Conservation (phyloP, 1,140 invertebrate species). For the Drosophila cardini region DNA sequence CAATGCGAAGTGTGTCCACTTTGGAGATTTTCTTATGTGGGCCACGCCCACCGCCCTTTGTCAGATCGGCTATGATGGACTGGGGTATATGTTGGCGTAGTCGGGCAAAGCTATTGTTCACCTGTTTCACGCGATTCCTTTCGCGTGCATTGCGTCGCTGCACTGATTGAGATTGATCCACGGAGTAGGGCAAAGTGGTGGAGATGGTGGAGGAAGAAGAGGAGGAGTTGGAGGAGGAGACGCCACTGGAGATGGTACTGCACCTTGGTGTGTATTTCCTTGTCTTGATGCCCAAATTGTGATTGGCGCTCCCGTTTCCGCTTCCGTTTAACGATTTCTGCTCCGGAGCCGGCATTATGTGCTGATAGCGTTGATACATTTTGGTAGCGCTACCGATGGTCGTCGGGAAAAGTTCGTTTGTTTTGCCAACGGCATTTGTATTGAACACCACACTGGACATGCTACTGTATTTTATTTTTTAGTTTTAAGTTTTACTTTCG, state of each 20-base stretch:
- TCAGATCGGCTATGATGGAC: constrained; percentile 89
- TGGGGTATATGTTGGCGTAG: constrained; percentile 94
- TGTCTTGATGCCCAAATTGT: constrained; percentile 70
- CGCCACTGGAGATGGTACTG: neutral
- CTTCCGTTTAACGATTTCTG: constrained; percentile 28
- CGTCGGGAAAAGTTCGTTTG: constrained; percentile 61
- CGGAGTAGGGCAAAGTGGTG: constrained; percentile 86
- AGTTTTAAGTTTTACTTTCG: neutral
- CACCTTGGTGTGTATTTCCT: constrained; percentile 76
- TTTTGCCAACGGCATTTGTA: constrained; percentile 43
- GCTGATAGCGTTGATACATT: constrained; percentile 70
- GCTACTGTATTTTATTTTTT: neutral
- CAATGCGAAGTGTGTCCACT: constrained; percentile 96
- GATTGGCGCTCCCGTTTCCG: neutral
- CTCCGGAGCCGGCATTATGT: constrained; percentile 70
- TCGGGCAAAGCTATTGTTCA: constrained; percentile 96
- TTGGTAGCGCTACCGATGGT: constrained; percentile 62
- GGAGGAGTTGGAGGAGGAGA: constrained; percentile 84
- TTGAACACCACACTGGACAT: constrained; percentile 71
- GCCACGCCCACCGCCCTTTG: constrained; percentile 87
- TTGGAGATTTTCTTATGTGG: constrained; percentile 96
- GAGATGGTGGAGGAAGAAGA: constrained; percentile 84
- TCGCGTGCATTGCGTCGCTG: constrained; percentile 96
- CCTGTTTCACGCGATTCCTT: constrained; percentile 96
- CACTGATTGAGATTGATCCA: constrained; percentile 90